Evolutionary conservation across 2,888 invertebrate genomes (phyloP).

Genomic region (Thera obeliscata): DNA sequence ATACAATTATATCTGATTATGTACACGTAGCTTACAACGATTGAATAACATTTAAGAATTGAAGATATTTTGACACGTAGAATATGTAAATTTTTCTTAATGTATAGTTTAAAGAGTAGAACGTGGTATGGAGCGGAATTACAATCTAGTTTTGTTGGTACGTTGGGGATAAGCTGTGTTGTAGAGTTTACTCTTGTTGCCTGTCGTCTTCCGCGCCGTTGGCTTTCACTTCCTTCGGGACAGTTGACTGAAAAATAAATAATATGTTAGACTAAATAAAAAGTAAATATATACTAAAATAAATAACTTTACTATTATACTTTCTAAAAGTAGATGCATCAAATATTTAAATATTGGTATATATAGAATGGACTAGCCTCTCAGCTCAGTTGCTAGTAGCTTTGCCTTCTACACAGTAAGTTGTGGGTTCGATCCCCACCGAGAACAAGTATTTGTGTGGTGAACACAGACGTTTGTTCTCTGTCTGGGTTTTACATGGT

Average conservation of each 20-base stretch:
- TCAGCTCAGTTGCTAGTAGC: too few relatives aligned
- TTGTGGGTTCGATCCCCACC: too few relatives aligned
- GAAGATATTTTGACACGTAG: slow-evolving; percentile 58
- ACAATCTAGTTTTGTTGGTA: slow-evolving; percentile 51
- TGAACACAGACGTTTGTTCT: too few relatives aligned
- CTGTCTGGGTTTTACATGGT: too few relatives aligned
- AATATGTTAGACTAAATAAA: slow-evolving; percentile 3
- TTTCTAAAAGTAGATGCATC: slow-evolving; percentile 1
- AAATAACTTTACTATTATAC: too few relatives aligned
- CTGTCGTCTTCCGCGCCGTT: slow-evolving; percentile 74
- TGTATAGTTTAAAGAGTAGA: slow-evolving; percentile 50
- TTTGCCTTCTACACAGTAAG: too few relatives aligned
- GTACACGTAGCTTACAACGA: slow-evolving; percentile 75
- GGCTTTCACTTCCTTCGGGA: slow-evolving; percentile 78
- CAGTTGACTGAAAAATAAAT: slow-evolving; percentile 66
- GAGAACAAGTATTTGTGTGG: too few relatives aligned
- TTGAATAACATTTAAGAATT: slow-evolving; percentile 71
- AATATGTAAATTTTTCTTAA: slow-evolving; percentile 53
- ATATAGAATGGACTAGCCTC: too few relatives aligned
- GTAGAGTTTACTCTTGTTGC: slow-evolving; percentile 68
- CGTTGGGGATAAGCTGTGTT: slow-evolving; percentile 51
- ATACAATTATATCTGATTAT: slow-evolving; percentile 71
- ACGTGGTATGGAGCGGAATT: slow-evolving; percentile 62
- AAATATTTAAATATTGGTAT: slow-evolving; percentile 8
- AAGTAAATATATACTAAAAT: not conserved